Evolutionary conservation across 2,888 invertebrate genomes (phyloP), one percentile per base, ranked within the genome.

Genomic region (Beris morrisii): DNA sequence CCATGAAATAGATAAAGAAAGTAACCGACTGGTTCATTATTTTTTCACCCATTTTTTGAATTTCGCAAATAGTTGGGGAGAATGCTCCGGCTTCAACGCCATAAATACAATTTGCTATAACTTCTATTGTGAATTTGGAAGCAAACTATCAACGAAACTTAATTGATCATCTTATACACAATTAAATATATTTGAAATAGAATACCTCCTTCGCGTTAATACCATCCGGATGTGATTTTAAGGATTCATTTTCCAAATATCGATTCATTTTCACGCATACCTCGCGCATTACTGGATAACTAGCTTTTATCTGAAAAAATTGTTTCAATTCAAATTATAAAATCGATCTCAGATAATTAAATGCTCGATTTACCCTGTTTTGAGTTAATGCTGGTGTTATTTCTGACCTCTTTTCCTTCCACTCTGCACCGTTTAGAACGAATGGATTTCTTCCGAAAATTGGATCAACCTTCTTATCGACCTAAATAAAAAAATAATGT

Each of bases 341-440:
- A n/a, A n/a, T 7, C 15, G 11, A 15, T 11, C n/a, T 30, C 3
- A 54, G 28, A n/a, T 12, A n/a, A 12, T 9, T 58, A 7, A 31
- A 46, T 46, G 1, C 12, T 15, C 13, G 5, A 5, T 5, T 70
- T 75, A 83, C 82, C 67, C 84, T 82, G 46, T 79, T 81, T 12
- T 77, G 74, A 1, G 84, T 83, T 38, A 86, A 80, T 2, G 82
- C 82, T 0, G 84, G 82, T 0, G 84, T 82, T n/a, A 85, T 70
- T 70, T 82, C 82, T 1, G 77, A 74, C 5, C 86, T 77, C 1
- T 81, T 73, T 1, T 76, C 75, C 67, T 83, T 83, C 85, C 86
- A 84, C 69, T 79, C 74, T n/a, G 81, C 76, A 1, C 83, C 83
- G 9, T 76, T 78, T 28, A 84, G 69, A 0, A 76, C 67, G 69